Evolutionary conservation across 1,140 invertebrate genomes (phyloP).

Genomic region (Bombus turneri): DNA sequence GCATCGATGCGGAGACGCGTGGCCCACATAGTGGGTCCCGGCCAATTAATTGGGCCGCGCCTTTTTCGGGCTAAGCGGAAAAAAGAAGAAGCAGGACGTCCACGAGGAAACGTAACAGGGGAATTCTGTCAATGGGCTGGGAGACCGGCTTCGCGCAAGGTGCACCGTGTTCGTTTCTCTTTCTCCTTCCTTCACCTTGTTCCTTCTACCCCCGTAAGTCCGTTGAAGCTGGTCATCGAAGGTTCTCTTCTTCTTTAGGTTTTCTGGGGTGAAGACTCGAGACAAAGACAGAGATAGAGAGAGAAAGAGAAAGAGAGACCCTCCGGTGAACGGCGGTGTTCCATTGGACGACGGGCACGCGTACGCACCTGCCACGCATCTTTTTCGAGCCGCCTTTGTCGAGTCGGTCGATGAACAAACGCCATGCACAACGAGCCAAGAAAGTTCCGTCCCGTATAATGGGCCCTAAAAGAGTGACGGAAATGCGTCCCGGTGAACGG

Average conservation of each 20-base stretch:
- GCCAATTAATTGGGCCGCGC: constrained; percentile 58
- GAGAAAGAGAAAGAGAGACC: neutral
- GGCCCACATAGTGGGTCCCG: constrained; percentile 26
- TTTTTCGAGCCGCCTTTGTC: constrained; percentile 76
- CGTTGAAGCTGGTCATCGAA: neutral
- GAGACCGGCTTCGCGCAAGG: constrained; percentile 57
- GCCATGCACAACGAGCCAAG: constrained; percentile 46
- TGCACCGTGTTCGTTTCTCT: constrained; percentile 50
- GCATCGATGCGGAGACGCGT: neutral
- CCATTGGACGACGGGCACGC: constrained; percentile 80
- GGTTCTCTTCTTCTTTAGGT: neutral
- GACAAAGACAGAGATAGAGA: neutral
- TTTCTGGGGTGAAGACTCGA: neutral
- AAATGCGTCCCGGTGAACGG: constrained; percentile 49
- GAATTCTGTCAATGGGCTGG: constrained; percentile 68
- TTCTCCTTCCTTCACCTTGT: neutral
- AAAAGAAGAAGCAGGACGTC: neutral
- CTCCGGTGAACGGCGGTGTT: constrained; percentile 38
- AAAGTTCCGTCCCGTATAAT: constrained; percentile 49
- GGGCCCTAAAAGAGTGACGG: constrained; percentile 52
- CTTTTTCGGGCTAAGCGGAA: constrained; percentile 8
- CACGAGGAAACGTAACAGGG: constrained; percentile 40
- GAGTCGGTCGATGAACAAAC: constrained; percentile 65
- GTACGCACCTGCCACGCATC: constrained; percentile 79
- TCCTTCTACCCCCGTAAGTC: neutral